phyloP scores from a whole-genome alignment of 2,797 vertebrate species.

The Malacoraja senta region DNA sequence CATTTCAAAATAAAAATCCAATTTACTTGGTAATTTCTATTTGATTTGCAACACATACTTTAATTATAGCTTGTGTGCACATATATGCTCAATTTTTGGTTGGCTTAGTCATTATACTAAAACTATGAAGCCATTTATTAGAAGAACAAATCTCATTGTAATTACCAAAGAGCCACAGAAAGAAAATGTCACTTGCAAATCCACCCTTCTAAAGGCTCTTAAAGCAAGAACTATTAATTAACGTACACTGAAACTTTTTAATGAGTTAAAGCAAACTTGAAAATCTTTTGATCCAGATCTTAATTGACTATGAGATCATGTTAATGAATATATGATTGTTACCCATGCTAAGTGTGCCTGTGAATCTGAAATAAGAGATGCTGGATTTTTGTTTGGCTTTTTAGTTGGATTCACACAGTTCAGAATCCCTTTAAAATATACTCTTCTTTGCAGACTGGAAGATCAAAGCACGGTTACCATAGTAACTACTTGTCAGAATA shows the following conservation, averaged over 20 bases:
- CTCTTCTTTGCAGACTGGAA: neutral
- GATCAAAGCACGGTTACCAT: conserved; percentile 17
- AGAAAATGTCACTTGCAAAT: conserved; percentile 15
- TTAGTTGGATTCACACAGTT: neutral
- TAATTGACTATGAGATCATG: neutral
- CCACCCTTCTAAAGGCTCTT: neutral
- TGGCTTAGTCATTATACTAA: neutral
- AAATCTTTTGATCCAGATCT: neutral
- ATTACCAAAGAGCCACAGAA: conserved; percentile 17
- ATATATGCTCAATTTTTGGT: neutral
- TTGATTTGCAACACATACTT: neutral
- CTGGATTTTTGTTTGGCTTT: neutral
- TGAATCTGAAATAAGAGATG: neutral
- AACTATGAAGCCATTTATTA: conserved; percentile 20
- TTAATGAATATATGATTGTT: neutral
- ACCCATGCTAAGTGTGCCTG: neutral
- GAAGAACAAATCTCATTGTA: conserved; percentile 1
- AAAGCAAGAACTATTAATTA: neutral
- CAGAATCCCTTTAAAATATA: neutral
- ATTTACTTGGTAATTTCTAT: neutral
- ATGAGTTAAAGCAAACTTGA: neutral
- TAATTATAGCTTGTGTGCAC: neutral
- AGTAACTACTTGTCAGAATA: conserved; percentile 18
- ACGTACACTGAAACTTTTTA: neutral
- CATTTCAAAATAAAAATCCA: neutral